phyloP scores from a whole-genome alignment of 2,797 vertebrate species.

The Cichlasoma orientale region DNA sequence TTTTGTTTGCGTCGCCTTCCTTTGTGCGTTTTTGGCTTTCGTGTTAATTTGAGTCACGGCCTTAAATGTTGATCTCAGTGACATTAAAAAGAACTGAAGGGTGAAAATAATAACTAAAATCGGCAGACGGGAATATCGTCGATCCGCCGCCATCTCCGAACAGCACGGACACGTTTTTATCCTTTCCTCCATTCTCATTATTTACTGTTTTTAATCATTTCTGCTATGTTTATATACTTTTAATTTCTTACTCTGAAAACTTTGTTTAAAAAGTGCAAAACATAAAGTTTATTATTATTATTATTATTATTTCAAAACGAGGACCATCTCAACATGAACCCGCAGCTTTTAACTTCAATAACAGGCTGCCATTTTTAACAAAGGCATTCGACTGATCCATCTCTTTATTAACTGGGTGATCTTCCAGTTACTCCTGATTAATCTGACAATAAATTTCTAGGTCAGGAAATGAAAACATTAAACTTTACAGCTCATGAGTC shows the following conservation, averaged over 20 bases:
- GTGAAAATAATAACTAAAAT: neutral
- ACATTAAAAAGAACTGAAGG: conserved; percentile 2
- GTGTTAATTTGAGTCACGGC: neutral
- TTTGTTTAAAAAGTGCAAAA: neutral
- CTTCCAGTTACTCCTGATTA: no score
- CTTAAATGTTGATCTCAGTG: neutral
- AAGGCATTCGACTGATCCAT: no score
- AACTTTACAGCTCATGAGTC: no score
- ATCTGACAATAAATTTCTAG: no score
- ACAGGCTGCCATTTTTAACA: no score
- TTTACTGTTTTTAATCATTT: neutral
- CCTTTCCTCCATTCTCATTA: neutral
- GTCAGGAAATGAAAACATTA: no score
- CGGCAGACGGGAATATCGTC: neutral
- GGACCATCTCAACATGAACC: no score
- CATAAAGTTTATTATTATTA: fast-evolving
- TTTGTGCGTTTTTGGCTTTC: neutral
- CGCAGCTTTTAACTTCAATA: no score
- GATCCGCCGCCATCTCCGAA: neutral
- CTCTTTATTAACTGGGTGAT: no score
- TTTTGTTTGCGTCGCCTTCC: no score
- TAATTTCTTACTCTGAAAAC: neutral
- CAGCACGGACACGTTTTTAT: neutral
- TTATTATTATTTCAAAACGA: neutral
- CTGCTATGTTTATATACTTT: neutral